Evolutionary conservation across 2,113 vertebrate genomes (phyloP).

Genomic region (Sander vitreus): DNA sequence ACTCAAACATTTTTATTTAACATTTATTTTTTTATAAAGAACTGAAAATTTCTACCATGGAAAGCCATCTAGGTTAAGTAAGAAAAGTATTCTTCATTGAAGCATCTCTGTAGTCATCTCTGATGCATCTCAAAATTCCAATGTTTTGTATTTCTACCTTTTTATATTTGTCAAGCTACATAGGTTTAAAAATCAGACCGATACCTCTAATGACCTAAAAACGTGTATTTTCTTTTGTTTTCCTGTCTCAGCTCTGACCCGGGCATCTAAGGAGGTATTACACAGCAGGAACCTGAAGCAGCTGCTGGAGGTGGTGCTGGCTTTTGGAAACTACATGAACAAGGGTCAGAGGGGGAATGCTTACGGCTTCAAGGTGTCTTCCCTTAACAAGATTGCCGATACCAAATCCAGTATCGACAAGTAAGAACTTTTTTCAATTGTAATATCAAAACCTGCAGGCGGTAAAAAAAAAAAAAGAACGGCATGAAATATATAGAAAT

Average conservation of each 20-base stretch:
- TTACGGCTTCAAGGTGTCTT: constrained; percentile 97
- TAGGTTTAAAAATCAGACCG: background rate
- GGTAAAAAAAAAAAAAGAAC: constrained; percentile 13
- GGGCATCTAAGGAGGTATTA: constrained; percentile 93
- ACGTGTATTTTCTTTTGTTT: background rate
- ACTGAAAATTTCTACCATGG: background rate
- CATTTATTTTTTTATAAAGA: background rate
- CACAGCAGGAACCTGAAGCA: constrained; percentile 93
- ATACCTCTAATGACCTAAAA: background rate
- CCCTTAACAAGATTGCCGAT: constrained; percentile 98
- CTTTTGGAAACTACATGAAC: constrained; percentile 99
- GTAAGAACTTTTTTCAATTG: constrained; percentile 82
- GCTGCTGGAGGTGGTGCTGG: constrained; percentile 96
- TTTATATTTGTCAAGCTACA: background rate
- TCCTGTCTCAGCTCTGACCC: constrained; percentile 86
- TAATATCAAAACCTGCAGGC: background rate
- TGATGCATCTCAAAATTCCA: background rate
- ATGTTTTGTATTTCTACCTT: background rate
- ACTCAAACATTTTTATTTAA: background rate
- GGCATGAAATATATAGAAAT: background rate
- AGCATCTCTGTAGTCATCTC: background rate
- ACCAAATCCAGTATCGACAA: constrained; percentile 99
- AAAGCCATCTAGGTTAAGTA: background rate
- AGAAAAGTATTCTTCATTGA: background rate
- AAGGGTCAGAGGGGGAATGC: constrained; percentile 98